Percentiles rank a stretch among this genome's conserved stretches.
Evolutionary conservation across 2,888 invertebrate species (phyloP).

Genomic region (Zeuzera pyrina): DNA sequence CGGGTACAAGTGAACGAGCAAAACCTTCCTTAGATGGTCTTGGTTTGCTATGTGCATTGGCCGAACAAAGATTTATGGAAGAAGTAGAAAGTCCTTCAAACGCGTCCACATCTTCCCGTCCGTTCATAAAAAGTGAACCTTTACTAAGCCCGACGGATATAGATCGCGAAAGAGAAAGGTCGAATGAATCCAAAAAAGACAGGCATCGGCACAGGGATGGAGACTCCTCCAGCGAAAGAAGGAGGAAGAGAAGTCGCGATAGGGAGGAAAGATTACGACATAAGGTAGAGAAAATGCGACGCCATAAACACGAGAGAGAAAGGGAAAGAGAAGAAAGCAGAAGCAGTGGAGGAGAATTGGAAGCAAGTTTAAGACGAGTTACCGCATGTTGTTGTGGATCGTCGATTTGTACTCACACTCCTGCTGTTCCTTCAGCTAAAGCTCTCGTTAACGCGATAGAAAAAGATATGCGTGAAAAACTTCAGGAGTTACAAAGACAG

Average conservation of each 20-base stretch:
- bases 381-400: constrained; percentile 51
- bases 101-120: constrained; percentile 32
- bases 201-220: constrained; percentile 49
- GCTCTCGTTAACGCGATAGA: constrained; percentile 82
- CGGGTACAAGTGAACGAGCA: constrained; percentile 34
- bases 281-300: constrained; percentile 59
- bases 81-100: constrained; percentile 71
- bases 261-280: constrained; percentile 53
- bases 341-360: constrained; percentile 46
- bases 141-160: constrained; percentile 45
- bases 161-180: constrained; percentile 25
- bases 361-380: constrained; percentile 53
- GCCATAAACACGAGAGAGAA: constrained; percentile 54
- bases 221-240: constrained; percentile 53
- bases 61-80: constrained; percentile 87
- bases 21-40: constrained; percentile 76
- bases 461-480: constrained; percentile 84
- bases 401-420: constrained; percentile 35
- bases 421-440: constrained; percentile 60
- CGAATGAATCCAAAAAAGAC: constrained; percentile 39
- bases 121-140: constrained; percentile 52
- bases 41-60: constrained; percentile 85
- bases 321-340: constrained; percentile 41
- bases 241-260: constrained; percentile 50
- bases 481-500: constrained; percentile 86